These are phyloP conservation scores for Therioaphis trifolii DNA, from an alignment of 2,888 invertebrate species.

Conservation along the genomic window DNA sequence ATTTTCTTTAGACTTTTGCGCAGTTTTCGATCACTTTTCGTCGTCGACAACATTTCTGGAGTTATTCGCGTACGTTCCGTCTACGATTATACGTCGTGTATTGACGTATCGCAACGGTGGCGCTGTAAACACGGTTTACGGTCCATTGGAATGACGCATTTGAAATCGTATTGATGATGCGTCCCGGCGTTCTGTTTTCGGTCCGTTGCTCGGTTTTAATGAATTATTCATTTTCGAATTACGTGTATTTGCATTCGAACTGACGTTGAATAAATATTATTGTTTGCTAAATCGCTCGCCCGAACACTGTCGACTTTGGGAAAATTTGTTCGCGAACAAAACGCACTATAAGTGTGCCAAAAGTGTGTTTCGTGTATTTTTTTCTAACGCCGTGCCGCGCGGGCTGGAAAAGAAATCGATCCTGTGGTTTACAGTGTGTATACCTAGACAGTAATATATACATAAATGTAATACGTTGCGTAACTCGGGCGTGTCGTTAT, in stretches of 20 bases:
- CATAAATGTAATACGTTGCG: too few relatives aligned
- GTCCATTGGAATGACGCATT: conserved; percentile 26
- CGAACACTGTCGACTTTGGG: too few relatives aligned
- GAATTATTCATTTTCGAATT: conserved; percentile 33
- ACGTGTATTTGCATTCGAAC: not conserved
- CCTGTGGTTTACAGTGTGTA: too few relatives aligned
- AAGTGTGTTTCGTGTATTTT: too few relatives aligned
- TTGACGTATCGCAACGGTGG: too few relatives aligned
- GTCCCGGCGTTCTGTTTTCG: not conserved
- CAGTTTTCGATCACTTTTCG: not conserved
- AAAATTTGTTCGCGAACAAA: too few relatives aligned
- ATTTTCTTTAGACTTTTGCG: not conserved
- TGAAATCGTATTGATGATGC: conserved; percentile 18
- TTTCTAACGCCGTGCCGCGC: too few relatives aligned
- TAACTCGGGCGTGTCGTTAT: too few relatives aligned
- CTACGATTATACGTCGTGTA: not conserved
- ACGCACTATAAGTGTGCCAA: too few relatives aligned
- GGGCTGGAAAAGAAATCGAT: too few relatives aligned
- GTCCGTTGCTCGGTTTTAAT: not conserved
- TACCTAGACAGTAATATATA: too few relatives aligned
- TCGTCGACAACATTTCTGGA: conserved; percentile 10
- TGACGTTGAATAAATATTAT: not conserved
- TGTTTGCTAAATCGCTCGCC: too few relatives aligned
- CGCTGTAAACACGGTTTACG: conserved; percentile 23
- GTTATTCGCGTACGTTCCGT: not conserved